These are phyloP conservation scores for Microctonus hyperodae DNA, from an alignment of 2,888 invertebrate species.

Conservation along the genomic window DNA sequence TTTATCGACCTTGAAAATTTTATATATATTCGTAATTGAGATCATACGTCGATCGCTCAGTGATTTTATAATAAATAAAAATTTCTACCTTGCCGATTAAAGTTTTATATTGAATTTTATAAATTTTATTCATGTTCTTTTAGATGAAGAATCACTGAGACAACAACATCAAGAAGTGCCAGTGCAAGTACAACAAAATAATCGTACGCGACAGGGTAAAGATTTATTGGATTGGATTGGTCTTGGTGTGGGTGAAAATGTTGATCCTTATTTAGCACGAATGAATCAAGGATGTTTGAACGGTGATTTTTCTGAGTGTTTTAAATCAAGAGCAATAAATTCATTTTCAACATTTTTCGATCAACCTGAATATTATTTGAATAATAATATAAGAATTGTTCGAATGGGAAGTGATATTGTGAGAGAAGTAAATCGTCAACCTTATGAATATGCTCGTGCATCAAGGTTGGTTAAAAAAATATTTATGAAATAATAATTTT, in stretches of 20 bases:
- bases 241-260: slow-evolving; percentile 75
- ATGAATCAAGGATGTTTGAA: slow-evolving; percentile 77
- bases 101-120: background rate
- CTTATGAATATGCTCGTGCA: slow-evolving; percentile 76
- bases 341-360: slow-evolving; percentile 82
- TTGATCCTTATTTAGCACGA: slow-evolving; percentile 80
- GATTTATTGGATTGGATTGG: slow-evolving; percentile 82
- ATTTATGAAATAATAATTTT: background rate
- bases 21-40: slow-evolving; percentile 7
- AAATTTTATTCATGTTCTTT: slow-evolving; percentile 20
- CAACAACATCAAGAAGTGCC: slow-evolving; percentile 20
- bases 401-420: slow-evolving; percentile 75
- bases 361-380: slow-evolving; percentile 66
- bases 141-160: slow-evolving; percentile 34
- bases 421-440: slow-evolving; percentile 73
- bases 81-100: slow-evolving; percentile 18
- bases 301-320: slow-evolving; percentile 86
- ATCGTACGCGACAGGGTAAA: slow-evolving; percentile 69
- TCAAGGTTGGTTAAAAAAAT: slow-evolving; percentile 61
- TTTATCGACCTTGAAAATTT: slow-evolving; percentile 14
- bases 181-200: slow-evolving; percentile 36
- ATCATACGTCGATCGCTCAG: slow-evolving; percentile 10
- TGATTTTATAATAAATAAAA: background rate
- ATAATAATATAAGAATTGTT: slow-evolving; percentile 75
- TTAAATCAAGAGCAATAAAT: slow-evolving; percentile 79